Evolutionary conservation across 2,888 invertebrate species (phyloP).

Genomic region (Strigamia crassipes): DNA sequence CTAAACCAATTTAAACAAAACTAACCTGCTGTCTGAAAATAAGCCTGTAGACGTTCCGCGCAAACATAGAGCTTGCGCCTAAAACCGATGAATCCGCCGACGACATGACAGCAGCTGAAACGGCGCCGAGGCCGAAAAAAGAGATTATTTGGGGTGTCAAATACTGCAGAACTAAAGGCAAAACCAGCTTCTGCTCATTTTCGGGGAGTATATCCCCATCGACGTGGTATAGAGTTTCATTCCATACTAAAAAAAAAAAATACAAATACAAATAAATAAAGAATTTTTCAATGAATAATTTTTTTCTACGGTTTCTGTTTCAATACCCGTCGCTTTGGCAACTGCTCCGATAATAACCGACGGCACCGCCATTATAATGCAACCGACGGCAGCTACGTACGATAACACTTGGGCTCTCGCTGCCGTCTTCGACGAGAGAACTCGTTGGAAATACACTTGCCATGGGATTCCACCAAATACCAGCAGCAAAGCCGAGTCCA

Average conservation of each 20-base stretch:
- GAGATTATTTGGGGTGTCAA: slow-evolving; percentile 94
- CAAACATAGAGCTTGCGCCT: slow-evolving; percentile 98
- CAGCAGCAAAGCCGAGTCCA: slow-evolving; percentile 85
- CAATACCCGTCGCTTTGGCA: slow-evolving; percentile 85
- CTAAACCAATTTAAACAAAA: too few relatives aligned
- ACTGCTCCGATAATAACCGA: slow-evolving; percentile 96
- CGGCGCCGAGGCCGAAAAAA: slow-evolving; percentile 96
- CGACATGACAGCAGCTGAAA: slow-evolving; percentile 99
- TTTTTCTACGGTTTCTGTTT: too few relatives aligned
- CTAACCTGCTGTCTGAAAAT: slow-evolving; percentile 68
- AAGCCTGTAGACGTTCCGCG: slow-evolving; percentile 83
- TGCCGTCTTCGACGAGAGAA: slow-evolving; percentile 93
- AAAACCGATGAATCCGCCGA: slow-evolving; percentile 98
- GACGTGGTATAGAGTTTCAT: slow-evolving; percentile 77
- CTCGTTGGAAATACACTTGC: slow-evolving; percentile 98
- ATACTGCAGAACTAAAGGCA: slow-evolving; percentile 96
- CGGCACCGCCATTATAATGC: slow-evolving; percentile 95
- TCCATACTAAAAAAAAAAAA: slow-evolving; percentile 76
- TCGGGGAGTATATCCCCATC: slow-evolving; percentile 56
- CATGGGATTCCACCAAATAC: slow-evolving; percentile 97
- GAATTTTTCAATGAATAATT: too few relatives aligned
- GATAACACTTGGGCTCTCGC: slow-evolving; percentile 90
- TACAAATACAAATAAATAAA: slow-evolving; percentile 48
- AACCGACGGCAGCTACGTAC: slow-evolving; percentile 94
- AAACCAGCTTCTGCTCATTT: slow-evolving; percentile 84